Conservation (phyloP, 2,797 vertebrate genomes). For the Sebastolobus altivelis region DNA sequence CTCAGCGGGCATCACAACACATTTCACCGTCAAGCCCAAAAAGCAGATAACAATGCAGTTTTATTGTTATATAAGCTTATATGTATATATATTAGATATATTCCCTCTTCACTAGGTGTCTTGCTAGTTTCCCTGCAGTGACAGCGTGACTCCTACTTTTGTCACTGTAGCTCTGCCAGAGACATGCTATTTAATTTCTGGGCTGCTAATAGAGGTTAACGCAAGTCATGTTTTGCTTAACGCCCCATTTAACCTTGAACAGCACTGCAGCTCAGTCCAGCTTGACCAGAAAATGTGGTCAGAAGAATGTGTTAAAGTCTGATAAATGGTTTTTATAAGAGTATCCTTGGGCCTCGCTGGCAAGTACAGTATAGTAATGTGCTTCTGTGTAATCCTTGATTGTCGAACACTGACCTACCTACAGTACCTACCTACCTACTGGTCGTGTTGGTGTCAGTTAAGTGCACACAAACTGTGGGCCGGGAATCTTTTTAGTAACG, state of each 20-base stretch:
- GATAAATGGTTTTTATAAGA: constrained; percentile 29
- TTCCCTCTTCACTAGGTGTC: constrained; percentile 26
- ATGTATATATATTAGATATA: constrained; percentile 45
- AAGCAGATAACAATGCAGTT: constrained; percentile 56
- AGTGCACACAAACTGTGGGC: constrained; percentile 66
- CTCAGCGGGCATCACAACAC: constrained; percentile 38
- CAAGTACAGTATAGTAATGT: constrained; percentile 74
- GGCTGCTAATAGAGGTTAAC: constrained; percentile 56
- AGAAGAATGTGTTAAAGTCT: constrained; percentile 27
- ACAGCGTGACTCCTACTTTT: constrained; percentile 23
- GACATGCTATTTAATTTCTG: constrained; percentile 50
- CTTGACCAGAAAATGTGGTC: constrained; percentile 36
- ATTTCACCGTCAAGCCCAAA: constrained; percentile 50
- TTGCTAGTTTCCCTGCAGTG: constrained; percentile 41
- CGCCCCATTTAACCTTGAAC: constrained; percentile 40
- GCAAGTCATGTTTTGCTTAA: constrained; percentile 49
- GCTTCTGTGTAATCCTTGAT: constrained; percentile 80
- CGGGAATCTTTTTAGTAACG: constrained; percentile 22
- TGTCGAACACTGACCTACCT: constrained; percentile 76
- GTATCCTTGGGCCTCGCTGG: constrained; percentile 58
- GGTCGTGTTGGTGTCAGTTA: constrained; percentile 57
- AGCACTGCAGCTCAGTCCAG: constrained; percentile 21
- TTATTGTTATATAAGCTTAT: constrained; percentile 46
- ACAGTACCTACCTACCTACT: constrained; percentile 11
- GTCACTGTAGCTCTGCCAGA: constrained; percentile 35